Base-by-base conservation (phyloP, 2,888 invertebrate species). In the Temnothorax ravouxi region DNA sequence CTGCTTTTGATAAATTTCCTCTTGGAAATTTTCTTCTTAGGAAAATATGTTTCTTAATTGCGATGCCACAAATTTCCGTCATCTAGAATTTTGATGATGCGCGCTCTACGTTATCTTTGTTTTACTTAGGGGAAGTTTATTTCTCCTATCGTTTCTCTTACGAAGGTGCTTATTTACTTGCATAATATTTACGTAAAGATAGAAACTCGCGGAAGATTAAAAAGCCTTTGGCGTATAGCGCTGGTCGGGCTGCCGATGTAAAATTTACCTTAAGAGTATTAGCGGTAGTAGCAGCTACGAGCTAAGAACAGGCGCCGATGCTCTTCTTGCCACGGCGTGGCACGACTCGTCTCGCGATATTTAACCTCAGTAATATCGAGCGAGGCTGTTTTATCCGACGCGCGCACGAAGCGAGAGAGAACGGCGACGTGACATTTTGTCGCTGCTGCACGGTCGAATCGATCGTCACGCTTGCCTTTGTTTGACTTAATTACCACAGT, bases 381-480 rank as follows among this genome's bases (percentile, higher is more conserved):
- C 76, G 59, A 41, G 74, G 62, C 66, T 72, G 76, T 80, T 56
- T 83, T 85, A 81, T 66, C 82, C 61, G 56, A 52, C 64, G 41
- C 18, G 56, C 59, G 56, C 59, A 61, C 52, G 83, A 67, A 47
- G 76, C 62, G 67, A 34, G 54, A 61, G 81, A 61, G 81, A 41
- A 79, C 67, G 69, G 61, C 85, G 69, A 89, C 87, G 90, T 90
- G 90, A 90, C 88, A 90, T 88, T 90, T 88, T 85, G 88, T 86
- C 87, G 84, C 76, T 86, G 84, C 85, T 69, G 82, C 85, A 86
- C 84, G 83, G 38, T 38, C 79, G 84, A 89, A 90, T 90, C 90
- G 90, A 90, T 90, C 89, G 90, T 80, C 89, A 88, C 90, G 89
- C 87, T 88, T 85, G 88, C 90, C 89, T 88, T 90, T 90, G 90